Base-by-base conservation (phyloP, 1,140 invertebrate species). In the Diuraphis noxia region DNA sequence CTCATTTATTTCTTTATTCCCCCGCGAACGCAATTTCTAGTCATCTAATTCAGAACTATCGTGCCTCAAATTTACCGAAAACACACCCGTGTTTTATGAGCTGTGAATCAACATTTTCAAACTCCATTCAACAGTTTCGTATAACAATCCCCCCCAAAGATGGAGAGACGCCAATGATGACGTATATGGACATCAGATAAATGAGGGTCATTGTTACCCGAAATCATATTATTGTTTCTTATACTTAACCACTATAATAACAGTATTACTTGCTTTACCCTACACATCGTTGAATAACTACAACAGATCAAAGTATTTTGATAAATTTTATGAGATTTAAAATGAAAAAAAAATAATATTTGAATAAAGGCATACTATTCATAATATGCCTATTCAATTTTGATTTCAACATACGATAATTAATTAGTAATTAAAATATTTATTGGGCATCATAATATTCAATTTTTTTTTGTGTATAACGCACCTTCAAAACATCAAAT, bases 1-100 rank as follows among this genome's bases (percentile, higher is more conserved):
- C 87, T 63, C 56, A n/a, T 88, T 41, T 72, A 38, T 10, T 72
- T 88, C 52, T 46, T 90, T 13, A 8, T 19, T 49, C 46, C 21
- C 63, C n/a, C 7, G 5, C 9, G 23, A 9, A 43, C 41, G 2
- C 19, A 9, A 34, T 36, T 23, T 36, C 79, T 40, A 25, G 21
- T 38, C 36, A 72, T 21, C 72, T 49, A 21, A 43, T n/a, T n/a
- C 40, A 4, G 0, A 43, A 46, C 9, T 13, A 38, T 38, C 21
- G 34, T 43, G 63, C 49, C 41, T 25, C 34, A 25, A 79, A 46
- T 77, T 79, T 81, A 90, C 41, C 34, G 38, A 36, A 77, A 30
- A 17, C 43, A 49, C 88, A 43, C 41, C 46, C 56, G 63, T 90
- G 41, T 79, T 77, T 90, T 90, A 90, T 90, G 63, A 41, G 4